Percentiles rank a stretch among this genome's conserved stretches.
These are phyloP conservation scores for Shinisaurus crocodilurus DNA, from an alignment of 2,113 vertebrate species.

Conservation along the genomic window DNA sequence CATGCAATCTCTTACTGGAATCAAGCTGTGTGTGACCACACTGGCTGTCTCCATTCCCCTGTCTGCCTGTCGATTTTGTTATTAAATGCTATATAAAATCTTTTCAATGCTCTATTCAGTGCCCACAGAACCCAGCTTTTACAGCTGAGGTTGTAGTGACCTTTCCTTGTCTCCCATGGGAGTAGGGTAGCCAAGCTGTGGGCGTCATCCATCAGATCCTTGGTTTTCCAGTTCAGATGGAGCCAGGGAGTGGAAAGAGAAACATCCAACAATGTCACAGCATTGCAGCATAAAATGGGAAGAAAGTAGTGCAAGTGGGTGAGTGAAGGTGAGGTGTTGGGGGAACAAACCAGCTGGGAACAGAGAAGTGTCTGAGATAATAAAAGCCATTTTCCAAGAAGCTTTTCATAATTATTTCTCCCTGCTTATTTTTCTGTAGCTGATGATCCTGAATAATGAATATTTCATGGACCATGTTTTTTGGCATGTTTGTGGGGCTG, in stretches of 20 bases:
- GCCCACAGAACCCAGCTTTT: not conserved
- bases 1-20: constrained; percentile 2
- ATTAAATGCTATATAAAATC: constrained; percentile 18
- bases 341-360: not conserved
- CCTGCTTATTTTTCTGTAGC: not conserved
- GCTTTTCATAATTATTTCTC: not conserved
- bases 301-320: not conserved
- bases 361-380: not conserved
- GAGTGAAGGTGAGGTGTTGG: not conserved
- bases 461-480: not conserved
- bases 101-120: rapidly evolving
- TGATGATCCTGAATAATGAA: not conserved
- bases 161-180: not conserved
- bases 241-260: not conserved
- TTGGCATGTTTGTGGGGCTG: not conserved
- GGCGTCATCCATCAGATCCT: not conserved
- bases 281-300: not conserved
- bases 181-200: not conserved
- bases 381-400: not conserved
- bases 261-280: not conserved
- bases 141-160: not conserved
- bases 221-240: not conserved
- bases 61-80: constrained; percentile 19
- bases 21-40: not conserved
- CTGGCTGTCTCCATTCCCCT: not conserved